Conservation (phyloP, 2,888 invertebrate genomes). For the Drosophila tanythrix region DNA sequence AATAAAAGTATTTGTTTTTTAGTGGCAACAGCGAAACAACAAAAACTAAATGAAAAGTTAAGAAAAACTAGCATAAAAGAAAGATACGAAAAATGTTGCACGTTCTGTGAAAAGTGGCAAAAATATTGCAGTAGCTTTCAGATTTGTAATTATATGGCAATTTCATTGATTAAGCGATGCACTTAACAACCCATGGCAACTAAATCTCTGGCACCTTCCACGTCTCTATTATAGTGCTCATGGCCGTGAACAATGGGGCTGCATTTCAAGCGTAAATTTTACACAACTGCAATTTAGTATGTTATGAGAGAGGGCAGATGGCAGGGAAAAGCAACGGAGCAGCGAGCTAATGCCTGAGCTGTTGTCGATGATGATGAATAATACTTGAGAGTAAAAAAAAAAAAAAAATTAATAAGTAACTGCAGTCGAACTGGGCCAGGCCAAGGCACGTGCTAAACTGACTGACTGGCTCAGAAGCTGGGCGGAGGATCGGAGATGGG, state of each 20-base stretch:
- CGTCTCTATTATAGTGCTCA: constrained; percentile 62
- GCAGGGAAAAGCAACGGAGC: neutral
- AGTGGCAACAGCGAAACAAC: neutral
- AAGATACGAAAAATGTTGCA: constrained; percentile 6
- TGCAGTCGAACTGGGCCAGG: constrained; percentile 28
- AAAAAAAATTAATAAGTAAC: neutral
- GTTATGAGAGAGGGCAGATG: neutral
- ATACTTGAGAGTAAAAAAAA: constrained; percentile 36
- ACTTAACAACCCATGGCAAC: constrained; percentile 51
- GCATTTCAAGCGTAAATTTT: constrained; percentile 66
- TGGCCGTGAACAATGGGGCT: constrained; percentile 57
- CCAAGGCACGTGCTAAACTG: constrained; percentile 60
- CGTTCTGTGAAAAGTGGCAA: constrained; percentile 33
- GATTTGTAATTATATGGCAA: constrained; percentile 66
- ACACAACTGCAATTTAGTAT: constrained; percentile 49
- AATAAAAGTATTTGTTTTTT: neutral
- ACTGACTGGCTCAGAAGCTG: neutral
- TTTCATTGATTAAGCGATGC: constrained; percentile 68
- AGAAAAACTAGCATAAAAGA: constrained; percentile 3
- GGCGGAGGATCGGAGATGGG: neutral
- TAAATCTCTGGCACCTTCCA: constrained; percentile 67
- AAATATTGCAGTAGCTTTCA: constrained; percentile 31
- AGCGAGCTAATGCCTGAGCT: constrained; percentile 52
- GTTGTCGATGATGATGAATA: constrained; percentile 67
- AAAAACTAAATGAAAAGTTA: neutral